phyloP scores from a whole-genome alignment of 2,888 invertebrate species.

The Troides aeacus region DNA sequence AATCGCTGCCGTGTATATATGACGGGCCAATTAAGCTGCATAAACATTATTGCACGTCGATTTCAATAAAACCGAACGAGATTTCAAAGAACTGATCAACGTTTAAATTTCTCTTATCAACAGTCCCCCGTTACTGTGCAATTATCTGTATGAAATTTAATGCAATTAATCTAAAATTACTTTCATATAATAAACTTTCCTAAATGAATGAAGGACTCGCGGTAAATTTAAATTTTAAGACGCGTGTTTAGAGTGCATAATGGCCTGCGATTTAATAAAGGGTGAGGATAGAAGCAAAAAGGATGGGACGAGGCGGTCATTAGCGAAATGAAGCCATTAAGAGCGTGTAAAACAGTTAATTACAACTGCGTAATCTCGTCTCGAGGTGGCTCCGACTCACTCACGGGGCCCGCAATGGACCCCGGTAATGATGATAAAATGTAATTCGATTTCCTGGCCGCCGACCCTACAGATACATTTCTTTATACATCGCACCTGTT shows the following conservation, averaged over 20 bases:
- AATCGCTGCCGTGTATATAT: conserved; percentile 53
- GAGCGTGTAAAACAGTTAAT: conserved; percentile 77
- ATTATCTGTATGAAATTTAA: conserved; percentile 19
- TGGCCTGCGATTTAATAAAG: conserved; percentile 36
- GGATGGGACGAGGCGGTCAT: conserved; percentile 65
- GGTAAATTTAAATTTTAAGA: conserved; percentile 33
- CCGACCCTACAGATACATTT: conserved; percentile 6
- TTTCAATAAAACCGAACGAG: conserved; percentile 26
- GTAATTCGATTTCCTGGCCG: conserved; percentile 26
- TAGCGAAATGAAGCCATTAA: conserved; percentile 75
- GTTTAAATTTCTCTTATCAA: conserved; percentile 15
- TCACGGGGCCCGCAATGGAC: conserved; percentile 22
- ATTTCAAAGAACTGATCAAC: conserved; percentile 22
- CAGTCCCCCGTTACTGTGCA: conserved; percentile 10
- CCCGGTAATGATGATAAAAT: conserved; percentile 25
- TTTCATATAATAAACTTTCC: conserved; percentile 11
- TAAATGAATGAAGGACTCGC: conserved; percentile 34
- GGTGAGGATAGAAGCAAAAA: conserved; percentile 47
- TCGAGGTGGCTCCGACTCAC: conserved; percentile 40
- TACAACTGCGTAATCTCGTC: conserved; percentile 57
- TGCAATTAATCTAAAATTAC: conserved; percentile 23
- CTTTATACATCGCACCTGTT: conserved; percentile 5
- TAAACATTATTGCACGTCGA: conserved; percentile 25
- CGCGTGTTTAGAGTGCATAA: conserved; percentile 37
- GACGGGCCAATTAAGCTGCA: conserved; percentile 34